These are phyloP conservation scores for Pelagia noctiluca DNA, from an alignment of 30 jellyfish, hydroid and myxozoan genomes.

Conservation along the genomic window DNA sequence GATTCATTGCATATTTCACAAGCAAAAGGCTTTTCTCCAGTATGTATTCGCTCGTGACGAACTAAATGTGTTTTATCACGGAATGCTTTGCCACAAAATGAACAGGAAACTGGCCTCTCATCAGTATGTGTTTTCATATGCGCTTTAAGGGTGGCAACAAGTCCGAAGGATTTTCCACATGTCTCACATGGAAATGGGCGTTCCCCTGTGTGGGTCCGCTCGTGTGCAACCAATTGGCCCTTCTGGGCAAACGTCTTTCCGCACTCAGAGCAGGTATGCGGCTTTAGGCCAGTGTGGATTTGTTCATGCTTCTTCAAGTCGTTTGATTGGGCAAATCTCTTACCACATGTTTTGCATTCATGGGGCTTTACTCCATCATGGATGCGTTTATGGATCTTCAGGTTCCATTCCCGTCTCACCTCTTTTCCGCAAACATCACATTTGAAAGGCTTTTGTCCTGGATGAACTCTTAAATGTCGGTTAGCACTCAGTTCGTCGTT, in stretches of 20 bases:
- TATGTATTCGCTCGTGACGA: conserved; percentile 29
- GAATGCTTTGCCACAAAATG: not conserved
- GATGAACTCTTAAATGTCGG: too few species aligned
- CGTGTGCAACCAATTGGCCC: too few species aligned
- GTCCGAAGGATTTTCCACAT: conserved; percentile 24
- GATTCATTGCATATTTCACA: conserved; percentile 31
- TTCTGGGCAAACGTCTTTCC: too few species aligned
- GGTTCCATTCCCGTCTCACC: too few species aligned
- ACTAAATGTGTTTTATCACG: conserved; percentile 26
- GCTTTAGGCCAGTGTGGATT: too few species aligned
- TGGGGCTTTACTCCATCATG: conserved; percentile 43
- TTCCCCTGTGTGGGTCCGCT: conserved; percentile 47
- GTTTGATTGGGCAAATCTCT: conserved; percentile 39
- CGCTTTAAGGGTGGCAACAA: conserved; percentile 26
- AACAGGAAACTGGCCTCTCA: conserved; percentile 33
- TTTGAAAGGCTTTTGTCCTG: too few species aligned
- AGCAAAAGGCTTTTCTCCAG: conserved; percentile 36
- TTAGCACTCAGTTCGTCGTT: too few species aligned
- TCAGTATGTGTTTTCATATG: conserved; percentile 49
- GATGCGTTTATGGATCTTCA: conserved; percentile 26
- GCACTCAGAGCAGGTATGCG: too few species aligned
- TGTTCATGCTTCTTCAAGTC: not conserved
- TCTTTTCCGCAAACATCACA: too few species aligned
- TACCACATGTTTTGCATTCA: conserved; percentile 27
- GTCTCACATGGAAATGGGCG: conserved; percentile 44